Conservation (phyloP, 2,797 vertebrate genomes). For the Sarcoramphus papa region DNA sequence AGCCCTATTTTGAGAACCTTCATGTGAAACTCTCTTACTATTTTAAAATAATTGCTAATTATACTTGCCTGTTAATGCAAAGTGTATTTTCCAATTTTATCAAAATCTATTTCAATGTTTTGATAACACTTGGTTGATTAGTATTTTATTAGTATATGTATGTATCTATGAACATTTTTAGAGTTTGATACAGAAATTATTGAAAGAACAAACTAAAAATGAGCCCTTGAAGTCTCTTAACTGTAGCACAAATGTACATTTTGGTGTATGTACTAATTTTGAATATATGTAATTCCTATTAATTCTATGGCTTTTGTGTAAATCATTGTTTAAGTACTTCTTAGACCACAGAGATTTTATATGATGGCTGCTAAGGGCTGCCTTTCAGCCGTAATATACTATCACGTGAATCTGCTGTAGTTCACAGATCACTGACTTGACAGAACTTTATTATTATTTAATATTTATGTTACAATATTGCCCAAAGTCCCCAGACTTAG, state of each 20-base stretch:
- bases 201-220: background rate
- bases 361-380: background rate
- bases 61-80: background rate
- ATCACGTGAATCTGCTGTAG: background rate
- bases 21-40: background rate
- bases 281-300: background rate
- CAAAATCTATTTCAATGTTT: background rate
- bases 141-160: background rate
- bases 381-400: background rate
- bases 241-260: background rate
- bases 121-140: background rate
- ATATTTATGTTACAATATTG: conserved; percentile 49
- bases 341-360: background rate
- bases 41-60: background rate
- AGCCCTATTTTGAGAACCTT: background rate
- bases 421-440: conserved; percentile 58
- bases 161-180: background rate
- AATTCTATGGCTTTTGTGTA: background rate
- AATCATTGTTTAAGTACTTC: background rate
- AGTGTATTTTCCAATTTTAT: background rate
- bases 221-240: background rate
- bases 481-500: conserved; percentile 9
- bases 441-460: conserved; percentile 56
- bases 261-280: background rate
- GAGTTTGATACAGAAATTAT: background rate